A percentile compares a stretch with the other conserved stretches of the same genome.
phyloP scores from a whole-genome alignment of 2,113 vertebrate genomes.

The Athene cunicularia region DNA sequence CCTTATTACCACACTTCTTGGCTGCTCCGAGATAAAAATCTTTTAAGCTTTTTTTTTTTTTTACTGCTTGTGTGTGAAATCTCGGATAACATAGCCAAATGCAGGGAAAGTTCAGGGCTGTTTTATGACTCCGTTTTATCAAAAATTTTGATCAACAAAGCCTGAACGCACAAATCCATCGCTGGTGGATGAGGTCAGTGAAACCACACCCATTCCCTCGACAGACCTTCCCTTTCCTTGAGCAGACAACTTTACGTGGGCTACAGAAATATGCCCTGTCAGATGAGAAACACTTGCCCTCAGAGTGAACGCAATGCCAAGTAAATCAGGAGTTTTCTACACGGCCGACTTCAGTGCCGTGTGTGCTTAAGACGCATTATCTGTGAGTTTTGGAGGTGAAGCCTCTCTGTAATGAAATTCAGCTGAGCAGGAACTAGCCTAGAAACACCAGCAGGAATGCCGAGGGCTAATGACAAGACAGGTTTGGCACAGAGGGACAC shows the following conservation, averaged over 20 bases:
- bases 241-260: background rate
- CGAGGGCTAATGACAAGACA: constrained; percentile 71
- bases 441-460: constrained; percentile 51
- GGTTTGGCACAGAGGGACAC: constrained; percentile 70
- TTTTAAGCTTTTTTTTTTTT: constrained; percentile 53
- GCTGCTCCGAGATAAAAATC: constrained; percentile 50
- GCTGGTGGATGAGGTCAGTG: constrained; percentile 49
- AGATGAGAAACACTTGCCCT: constrained; percentile 10
- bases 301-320: background rate
- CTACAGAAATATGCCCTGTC: constrained; percentile 16
- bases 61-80: constrained; percentile 51
- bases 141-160: constrained; percentile 39
- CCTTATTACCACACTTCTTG: constrained; percentile 76
- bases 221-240: background rate
- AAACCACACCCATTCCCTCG: constrained; percentile 43
- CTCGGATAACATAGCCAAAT: constrained; percentile 43
- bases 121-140: constrained; percentile 46
- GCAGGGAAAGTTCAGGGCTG: constrained; percentile 38
- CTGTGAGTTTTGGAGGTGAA: constrained; percentile 61
- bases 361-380: constrained; percentile 42
- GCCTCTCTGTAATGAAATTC: constrained; percentile 75
- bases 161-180: background rate
- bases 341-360: background rate
- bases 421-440: constrained; percentile 77
- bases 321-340: background rate